These are phyloP conservation scores for Plagodis pulveraria DNA, from an alignment of 2,888 invertebrate genomes.

Conservation along the genomic window DNA sequence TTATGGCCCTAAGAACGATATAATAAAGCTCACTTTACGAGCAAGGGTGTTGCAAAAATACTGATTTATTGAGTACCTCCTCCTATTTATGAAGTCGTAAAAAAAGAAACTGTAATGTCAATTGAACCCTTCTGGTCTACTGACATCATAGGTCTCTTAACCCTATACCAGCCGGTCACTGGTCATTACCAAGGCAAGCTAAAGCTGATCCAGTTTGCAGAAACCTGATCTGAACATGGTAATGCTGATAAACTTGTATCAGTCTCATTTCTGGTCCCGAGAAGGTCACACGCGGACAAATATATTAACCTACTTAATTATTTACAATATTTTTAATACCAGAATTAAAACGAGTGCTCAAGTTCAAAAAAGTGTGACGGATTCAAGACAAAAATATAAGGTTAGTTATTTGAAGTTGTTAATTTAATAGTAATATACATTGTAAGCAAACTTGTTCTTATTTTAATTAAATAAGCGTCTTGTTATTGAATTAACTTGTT, in stretches of 20 bases:
- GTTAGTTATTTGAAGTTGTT: not conserved
- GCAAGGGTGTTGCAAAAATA: too few relatives aligned
- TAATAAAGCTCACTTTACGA: too few relatives aligned
- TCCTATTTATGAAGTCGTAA: too few relatives aligned
- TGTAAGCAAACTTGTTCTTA: not conserved
- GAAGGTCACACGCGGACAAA: slow-evolving; percentile 3
- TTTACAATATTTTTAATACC: too few relatives aligned
- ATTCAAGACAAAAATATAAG: not conserved
- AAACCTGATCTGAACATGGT: slow-evolving; percentile 18
- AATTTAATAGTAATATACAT: too few relatives aligned
- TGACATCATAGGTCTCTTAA: too few relatives aligned
- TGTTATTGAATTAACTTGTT: not conserved
- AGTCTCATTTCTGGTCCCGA: slow-evolving; percentile 5
- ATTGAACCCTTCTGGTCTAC: too few relatives aligned
- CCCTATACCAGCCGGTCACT: not conserved
- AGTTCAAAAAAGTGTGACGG: too few relatives aligned
- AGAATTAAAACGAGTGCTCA: too few relatives aligned
- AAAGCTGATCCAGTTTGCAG: slow-evolving; percentile 1
- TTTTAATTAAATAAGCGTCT: not conserved
- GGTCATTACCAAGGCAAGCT: slow-evolving; percentile 18
- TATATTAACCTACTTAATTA: not conserved
- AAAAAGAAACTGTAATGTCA: too few relatives aligned
- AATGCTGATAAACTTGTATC: not conserved
- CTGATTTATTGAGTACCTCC: too few relatives aligned
- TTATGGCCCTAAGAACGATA: too few relatives aligned